These are phyloP conservation scores for Ammodytes dubius DNA, from an alignment of 2,113 vertebrate genomes.

Conservation along the genomic window DNA sequence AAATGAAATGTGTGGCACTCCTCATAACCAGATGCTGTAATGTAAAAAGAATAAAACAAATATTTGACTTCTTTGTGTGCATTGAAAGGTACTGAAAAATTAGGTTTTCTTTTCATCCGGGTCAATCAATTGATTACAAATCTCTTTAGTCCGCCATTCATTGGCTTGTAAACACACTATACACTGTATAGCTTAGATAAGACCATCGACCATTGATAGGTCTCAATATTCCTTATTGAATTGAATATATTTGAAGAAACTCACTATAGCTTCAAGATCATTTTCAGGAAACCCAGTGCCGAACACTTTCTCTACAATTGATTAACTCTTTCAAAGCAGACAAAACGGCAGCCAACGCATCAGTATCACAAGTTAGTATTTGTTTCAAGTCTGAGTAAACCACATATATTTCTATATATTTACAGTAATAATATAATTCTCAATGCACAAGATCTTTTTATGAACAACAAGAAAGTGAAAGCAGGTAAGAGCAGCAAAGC, in stretches of 20 bases:
- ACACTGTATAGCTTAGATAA: constrained; percentile 45
- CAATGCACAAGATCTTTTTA: constrained; percentile 33
- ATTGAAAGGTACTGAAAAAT: background rate
- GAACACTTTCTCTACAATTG: background rate
- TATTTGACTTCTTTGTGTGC: background rate
- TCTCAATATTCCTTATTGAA: background rate
- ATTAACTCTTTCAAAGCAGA: constrained; percentile 7
- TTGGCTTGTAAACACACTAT: constrained; percentile 42
- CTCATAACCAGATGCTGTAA: background rate
- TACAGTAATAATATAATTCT: constrained; percentile 56
- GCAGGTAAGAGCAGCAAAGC: constrained; percentile 29
- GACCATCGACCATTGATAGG: background rate
- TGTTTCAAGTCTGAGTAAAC: constrained; percentile 4
- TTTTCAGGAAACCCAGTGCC: background rate
- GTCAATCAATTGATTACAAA: background rate
- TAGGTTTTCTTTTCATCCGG: background rate
- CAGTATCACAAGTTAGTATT: background rate
- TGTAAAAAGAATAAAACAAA: background rate
- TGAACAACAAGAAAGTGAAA: constrained; percentile 30
- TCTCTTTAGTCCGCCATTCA: background rate
- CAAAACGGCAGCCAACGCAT: constrained; percentile 2
- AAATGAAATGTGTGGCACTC: background rate
- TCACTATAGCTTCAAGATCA: background rate
- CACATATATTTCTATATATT: constrained; percentile 54
- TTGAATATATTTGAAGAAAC: background rate